Evolutionary conservation across 1,140 invertebrate genomes (phyloP).

Genomic region (Scaptomyza graminum): DNA sequence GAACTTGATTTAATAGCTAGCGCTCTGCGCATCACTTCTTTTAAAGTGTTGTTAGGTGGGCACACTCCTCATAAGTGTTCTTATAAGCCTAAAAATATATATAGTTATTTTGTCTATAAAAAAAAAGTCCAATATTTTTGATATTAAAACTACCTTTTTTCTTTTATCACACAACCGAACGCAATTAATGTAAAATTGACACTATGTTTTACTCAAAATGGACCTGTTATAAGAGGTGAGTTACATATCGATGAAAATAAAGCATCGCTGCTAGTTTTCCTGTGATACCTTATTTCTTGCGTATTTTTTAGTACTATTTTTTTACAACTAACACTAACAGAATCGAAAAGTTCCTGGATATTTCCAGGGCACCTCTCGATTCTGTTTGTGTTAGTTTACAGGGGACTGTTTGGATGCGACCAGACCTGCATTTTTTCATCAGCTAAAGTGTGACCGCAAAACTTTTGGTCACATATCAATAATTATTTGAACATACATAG

Average conservation of each 20-base stretch:
- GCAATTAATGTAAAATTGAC: constrained; percentile 38
- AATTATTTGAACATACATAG: too few species aligned
- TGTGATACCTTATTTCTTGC: too few species aligned
- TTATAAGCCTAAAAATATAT: constrained; percentile 6
- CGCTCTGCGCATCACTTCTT: constrained; percentile 38
- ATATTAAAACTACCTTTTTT: constrained; percentile 14
- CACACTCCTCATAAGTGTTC: constrained; percentile 4
- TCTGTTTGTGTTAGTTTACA: too few species aligned
- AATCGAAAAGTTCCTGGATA: too few species aligned
- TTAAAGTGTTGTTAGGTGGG: constrained; percentile 13
- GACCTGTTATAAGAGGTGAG: constrained; percentile 28
- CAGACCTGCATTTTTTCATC: too few species aligned
- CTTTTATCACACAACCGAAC: constrained; percentile 40
- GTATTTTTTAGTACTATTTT: too few species aligned
- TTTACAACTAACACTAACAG: too few species aligned
- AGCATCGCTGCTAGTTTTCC: constrained; percentile 6
- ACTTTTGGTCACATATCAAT: too few species aligned
- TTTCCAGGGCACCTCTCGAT: too few species aligned
- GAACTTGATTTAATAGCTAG: constrained; percentile 35
- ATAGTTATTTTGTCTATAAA: constrained; percentile 7
- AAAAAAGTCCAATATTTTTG: constrained; percentile 19
- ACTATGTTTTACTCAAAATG: constrained; percentile 32
- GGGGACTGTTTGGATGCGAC: too few species aligned
- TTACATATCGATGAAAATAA: constrained; percentile 14
- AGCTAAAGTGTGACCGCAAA: too few species aligned